Conservation (phyloP, 2,888 invertebrate genomes). For the Acanthosepion lycidas region DNA sequence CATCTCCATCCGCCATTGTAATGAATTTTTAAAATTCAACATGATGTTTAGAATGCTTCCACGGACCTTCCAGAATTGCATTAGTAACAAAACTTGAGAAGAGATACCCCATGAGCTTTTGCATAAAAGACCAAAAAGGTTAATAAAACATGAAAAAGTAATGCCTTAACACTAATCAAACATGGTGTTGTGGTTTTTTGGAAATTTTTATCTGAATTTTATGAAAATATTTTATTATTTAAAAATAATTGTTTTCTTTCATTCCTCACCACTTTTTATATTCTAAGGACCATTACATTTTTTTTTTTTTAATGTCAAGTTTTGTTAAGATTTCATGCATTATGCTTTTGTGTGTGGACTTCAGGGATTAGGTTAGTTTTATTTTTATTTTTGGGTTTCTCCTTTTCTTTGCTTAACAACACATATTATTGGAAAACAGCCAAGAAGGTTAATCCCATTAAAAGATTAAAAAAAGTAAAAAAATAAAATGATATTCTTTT, state of each 20-base stretch:
- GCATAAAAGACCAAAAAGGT: not conserved
- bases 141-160: not conserved
- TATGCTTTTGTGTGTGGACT: slow-evolving; percentile 11
- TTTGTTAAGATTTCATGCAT: not conserved
- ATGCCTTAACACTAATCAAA: slow-evolving; percentile 5
- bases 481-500: not conserved
- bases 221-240: not conserved
- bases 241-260: not conserved
- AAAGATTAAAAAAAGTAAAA: not conserved
- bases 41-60: slow-evolving; percentile 4
- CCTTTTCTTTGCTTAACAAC: not conserved
- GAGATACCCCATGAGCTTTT: not conserved
- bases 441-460: slow-evolving; percentile 21
- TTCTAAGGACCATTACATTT: not conserved
- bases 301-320: not conserved
- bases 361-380: not conserved
- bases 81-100: not conserved
- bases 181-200: not conserved
- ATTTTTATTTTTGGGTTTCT: not conserved
- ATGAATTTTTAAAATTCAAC: slow-evolving; percentile 33
- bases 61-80: not conserved
- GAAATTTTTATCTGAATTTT: not conserved
- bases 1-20: not conserved
- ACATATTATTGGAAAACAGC: not conserved
- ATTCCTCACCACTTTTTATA: not conserved